Percentiles rank a stretch among this genome's conserved stretches.
phyloP scores from a whole-genome alignment of 1,140 invertebrate genomes.

The Caenorhabditis latens region DNA sequence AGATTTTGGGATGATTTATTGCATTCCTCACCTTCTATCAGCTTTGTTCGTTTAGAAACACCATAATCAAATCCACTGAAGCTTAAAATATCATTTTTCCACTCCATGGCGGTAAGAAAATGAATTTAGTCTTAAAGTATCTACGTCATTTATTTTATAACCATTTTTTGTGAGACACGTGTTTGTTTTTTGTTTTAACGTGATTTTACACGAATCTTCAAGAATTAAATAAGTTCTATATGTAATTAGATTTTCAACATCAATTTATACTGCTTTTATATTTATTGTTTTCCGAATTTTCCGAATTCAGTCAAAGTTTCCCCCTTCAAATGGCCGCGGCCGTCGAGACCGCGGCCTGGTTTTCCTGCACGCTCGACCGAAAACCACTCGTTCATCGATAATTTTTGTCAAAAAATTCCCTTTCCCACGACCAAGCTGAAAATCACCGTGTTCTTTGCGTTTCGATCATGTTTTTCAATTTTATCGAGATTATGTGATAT shows the following conservation, averaged over 20 bases:
- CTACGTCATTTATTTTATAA: background rate
- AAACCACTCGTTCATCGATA: constrained; percentile 53
- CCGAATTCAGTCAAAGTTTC: background rate
- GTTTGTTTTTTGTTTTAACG: no score
- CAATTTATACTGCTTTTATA: no score
- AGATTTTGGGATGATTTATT: background rate
- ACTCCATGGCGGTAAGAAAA: constrained; percentile 16
- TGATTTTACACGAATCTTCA: no score
- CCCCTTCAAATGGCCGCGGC: constrained; percentile 1
- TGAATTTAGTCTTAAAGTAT: background rate
- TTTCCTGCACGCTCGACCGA: constrained; percentile 8
- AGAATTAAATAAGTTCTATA: no score
- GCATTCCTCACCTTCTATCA: background rate
- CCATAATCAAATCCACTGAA: constrained; percentile 47
- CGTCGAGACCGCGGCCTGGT: constrained; percentile 21
- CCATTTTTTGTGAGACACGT: background rate
- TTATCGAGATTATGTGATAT: no score
- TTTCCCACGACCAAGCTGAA: background rate
- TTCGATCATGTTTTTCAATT: background rate
- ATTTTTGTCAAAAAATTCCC: background rate
- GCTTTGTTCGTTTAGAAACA: background rate
- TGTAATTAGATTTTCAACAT: no score
- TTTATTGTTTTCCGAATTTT: no score
- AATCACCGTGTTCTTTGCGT: constrained; percentile 27
- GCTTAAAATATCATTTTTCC: constrained; percentile 37